Evolutionary conservation across 2,888 invertebrate genomes (phyloP).

Genomic region (Xanthorhoe designata): DNA sequence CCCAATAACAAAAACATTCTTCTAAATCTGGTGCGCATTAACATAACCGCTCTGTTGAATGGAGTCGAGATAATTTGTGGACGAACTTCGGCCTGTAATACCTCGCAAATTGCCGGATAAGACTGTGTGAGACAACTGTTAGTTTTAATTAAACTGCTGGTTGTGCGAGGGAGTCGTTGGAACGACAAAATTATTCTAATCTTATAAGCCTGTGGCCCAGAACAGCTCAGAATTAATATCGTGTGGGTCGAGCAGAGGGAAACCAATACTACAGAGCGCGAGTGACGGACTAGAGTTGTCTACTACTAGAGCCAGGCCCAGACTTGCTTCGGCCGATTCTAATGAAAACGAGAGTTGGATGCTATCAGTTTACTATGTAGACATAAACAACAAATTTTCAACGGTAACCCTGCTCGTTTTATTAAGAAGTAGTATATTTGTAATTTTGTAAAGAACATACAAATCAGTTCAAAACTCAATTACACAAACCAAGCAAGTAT

Average conservation of each 20-base stretch:
- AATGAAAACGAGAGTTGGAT: neutral
- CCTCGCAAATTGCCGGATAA: slow-evolving; percentile 85
- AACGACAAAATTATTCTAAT: slow-evolving; percentile 85
- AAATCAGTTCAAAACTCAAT: neutral
- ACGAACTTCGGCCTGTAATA: slow-evolving; percentile 83
- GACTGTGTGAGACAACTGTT: slow-evolving; percentile 86
- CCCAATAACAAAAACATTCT: slow-evolving; percentile 76
- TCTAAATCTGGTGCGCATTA: slow-evolving; percentile 80
- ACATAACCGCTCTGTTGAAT: slow-evolving; percentile 84
- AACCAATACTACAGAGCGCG: slow-evolving; percentile 22
- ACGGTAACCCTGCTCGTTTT: too few relatives aligned
- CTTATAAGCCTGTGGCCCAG: slow-evolving; percentile 80
- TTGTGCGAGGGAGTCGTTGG: slow-evolving; percentile 77
- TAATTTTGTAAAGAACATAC: neutral
- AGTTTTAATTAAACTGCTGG: slow-evolving; percentile 86
- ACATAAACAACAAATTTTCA: too few relatives aligned
- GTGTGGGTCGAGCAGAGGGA: slow-evolving; percentile 57
- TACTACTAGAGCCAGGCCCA: neutral
- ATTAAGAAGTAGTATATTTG: too few relatives aligned
- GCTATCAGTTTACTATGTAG: neutral
- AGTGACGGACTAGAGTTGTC: slow-evolving; percentile 10
- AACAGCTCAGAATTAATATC: slow-evolving; percentile 77
- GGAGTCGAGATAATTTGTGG: slow-evolving; percentile 85
- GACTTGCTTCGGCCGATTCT: neutral
- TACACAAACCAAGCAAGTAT: neutral